Conservation (phyloP, 1,140 invertebrate species). For the Microplitis demolitor region DNA sequence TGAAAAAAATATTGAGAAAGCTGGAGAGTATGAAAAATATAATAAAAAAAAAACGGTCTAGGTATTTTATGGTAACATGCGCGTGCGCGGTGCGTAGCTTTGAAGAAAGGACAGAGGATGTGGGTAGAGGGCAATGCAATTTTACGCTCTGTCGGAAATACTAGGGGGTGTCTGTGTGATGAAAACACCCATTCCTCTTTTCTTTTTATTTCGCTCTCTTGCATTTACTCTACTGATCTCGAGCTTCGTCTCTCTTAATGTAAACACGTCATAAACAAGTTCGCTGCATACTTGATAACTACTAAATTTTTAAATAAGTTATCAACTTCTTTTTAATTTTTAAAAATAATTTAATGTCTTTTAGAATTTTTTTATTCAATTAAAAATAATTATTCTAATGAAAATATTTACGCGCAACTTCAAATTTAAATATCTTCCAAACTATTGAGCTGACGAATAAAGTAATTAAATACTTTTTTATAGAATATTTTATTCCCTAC, state of each 20-base stretch:
- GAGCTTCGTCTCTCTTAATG: neutral
- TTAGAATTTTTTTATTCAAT: too few species aligned
- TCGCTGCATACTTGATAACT: neutral
- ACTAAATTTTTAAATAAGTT: neutral
- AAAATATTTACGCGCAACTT: too few species aligned
- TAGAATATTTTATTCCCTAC: too few species aligned
- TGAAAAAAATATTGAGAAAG: too few species aligned
- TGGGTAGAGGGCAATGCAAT: slow-evolving; percentile 14
- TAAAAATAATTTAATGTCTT: neutral
- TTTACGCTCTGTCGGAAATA: slow-evolving; percentile 25
- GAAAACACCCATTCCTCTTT: slow-evolving; percentile 24
- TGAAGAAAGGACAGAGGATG: neutral
- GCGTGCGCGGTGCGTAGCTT: neutral
- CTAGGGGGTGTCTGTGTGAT: slow-evolving; percentile 14
- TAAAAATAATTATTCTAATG: too few species aligned
- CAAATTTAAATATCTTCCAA: too few species aligned
- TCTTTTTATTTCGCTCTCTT: neutral
- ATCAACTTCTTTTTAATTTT: neutral
- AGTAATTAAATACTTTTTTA: too few species aligned
- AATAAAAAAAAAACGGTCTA: neutral
- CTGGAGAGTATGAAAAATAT: too few species aligned
- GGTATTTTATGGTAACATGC: neutral
- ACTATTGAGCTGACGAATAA: too few species aligned
- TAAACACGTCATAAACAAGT: neutral
- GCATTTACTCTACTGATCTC: slow-evolving; percentile 2